Evolutionary conservation across 1,140 invertebrate genomes (phyloP).

Genomic region (Aleiodes sp.): DNA sequence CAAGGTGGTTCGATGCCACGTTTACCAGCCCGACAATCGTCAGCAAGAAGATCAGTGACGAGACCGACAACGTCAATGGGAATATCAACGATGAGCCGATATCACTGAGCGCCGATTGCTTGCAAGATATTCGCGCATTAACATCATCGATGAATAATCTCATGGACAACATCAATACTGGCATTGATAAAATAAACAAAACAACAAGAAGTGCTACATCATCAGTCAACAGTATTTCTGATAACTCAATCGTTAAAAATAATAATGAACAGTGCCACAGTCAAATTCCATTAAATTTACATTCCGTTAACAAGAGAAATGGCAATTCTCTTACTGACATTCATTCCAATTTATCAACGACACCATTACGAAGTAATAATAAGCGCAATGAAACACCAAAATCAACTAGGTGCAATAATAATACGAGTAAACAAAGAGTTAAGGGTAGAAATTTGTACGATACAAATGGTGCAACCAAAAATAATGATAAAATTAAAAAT

Average conservation of each 20-base stretch:
- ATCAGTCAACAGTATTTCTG: slow-evolving; percentile 45
- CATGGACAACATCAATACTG: slow-evolving; percentile 43
- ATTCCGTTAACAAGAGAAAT: slow-evolving; percentile 43
- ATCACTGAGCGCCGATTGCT: slow-evolving; percentile 44
- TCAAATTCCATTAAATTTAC: slow-evolving; percentile 31
- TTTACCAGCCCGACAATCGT: not conserved
- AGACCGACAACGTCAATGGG: slow-evolving; percentile 39
- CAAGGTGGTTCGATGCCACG: slow-evolving; percentile 9
- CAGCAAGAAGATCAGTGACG: slow-evolving; percentile 25
- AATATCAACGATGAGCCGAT: slow-evolving; percentile 38
- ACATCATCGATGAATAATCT: slow-evolving; percentile 46
- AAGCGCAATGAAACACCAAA: slow-evolving; percentile 32
- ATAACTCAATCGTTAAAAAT: slow-evolving; percentile 37
- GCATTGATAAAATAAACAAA: slow-evolving; percentile 27
- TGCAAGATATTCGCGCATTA: slow-evolving; percentile 43
- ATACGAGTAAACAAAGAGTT: not conserved
- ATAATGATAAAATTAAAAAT: not conserved
- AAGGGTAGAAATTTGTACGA: not conserved
- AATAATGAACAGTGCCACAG: slow-evolving; percentile 27
- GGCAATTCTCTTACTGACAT: slow-evolving; percentile 38
- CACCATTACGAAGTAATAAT: not conserved
- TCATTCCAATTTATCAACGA: slow-evolving; percentile 35
- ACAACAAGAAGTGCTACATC: too few species aligned
- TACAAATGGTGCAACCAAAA: slow-evolving; percentile 16
- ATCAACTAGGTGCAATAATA: slow-evolving; percentile 17